Evolutionary conservation across 2,113 vertebrate genomes (phyloP).

Genomic region (Gopherus evgoodei): DNA sequence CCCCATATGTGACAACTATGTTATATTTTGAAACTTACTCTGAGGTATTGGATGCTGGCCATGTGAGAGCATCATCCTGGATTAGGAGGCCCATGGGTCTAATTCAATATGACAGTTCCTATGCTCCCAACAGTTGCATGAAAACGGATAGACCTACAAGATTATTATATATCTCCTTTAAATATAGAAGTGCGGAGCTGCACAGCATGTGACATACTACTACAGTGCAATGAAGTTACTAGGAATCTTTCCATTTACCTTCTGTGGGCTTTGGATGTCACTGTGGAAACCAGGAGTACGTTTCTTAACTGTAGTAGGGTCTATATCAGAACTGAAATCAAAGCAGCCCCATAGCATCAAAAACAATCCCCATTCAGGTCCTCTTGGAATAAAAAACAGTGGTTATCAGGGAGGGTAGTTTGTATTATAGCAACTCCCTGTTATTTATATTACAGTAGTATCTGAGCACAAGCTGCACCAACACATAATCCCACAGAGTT

Average conservation of each 20-base stretch:
- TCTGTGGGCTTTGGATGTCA: background rate
- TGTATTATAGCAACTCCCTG: background rate
- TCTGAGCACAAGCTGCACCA: background rate
- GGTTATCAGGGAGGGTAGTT: background rate
- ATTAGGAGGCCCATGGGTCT: no score
- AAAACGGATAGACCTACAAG: background rate
- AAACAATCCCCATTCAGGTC: background rate
- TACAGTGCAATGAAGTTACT: background rate
- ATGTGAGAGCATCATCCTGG: no score
- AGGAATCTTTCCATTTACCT: background rate
- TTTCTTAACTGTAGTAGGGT: background rate
- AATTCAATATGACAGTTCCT: background rate
- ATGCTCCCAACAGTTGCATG: background rate
- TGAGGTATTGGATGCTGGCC: background rate
- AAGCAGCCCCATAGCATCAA: accelerated
- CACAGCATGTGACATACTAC: background rate
- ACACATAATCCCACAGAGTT: background rate
- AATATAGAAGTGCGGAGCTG: background rate
- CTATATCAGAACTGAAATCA: background rate
- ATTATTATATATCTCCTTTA: background rate
- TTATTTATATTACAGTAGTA: background rate
- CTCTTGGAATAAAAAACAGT: background rate
- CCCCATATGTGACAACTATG: background rate
- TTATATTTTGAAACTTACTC: background rate
- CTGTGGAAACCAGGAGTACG: background rate